A percentile compares a stretch with the other conserved stretches of the same genome.
These are phyloP conservation scores for Ceratosolen fusciceps DNA, from an alignment of 1,140 invertebrate genomes.

Conservation along the genomic window DNA sequence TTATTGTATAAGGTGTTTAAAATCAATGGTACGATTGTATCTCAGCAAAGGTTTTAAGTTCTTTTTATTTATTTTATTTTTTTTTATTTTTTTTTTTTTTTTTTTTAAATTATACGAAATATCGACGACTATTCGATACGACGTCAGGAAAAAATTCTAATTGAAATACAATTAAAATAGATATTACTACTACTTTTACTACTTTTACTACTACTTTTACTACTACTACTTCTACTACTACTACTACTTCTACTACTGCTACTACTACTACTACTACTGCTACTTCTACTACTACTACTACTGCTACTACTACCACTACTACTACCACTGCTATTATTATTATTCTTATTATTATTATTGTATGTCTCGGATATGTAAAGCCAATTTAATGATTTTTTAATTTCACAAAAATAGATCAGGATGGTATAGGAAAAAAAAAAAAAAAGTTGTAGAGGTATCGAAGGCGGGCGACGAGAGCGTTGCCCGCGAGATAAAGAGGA, in stretches of 20 bases:
- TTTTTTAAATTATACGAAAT: constrained; percentile 38
- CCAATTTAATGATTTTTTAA: constrained; percentile 6
- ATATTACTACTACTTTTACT: too few relatives aligned
- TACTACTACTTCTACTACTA: too few relatives aligned
- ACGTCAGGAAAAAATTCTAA: constrained; percentile 27
- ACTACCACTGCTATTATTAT: too few relatives aligned
- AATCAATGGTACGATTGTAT: constrained; percentile 39
- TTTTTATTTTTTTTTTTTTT: too few relatives aligned
- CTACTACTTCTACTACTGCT: too few relatives aligned
- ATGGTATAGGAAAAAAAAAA: constrained; percentile 4
- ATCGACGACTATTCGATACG: constrained; percentile 16
- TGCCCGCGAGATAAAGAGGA: constrained; percentile 39
- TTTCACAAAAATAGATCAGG: constrained; percentile 18
- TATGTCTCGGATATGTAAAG: background rate
- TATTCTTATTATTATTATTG: too few relatives aligned
- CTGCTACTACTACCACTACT: too few relatives aligned
- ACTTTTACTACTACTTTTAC: too few relatives aligned
- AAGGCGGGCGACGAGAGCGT: constrained; percentile 30
- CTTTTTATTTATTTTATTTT: too few relatives aligned
- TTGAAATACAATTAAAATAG: background rate
- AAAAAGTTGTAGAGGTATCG: constrained; percentile 20
- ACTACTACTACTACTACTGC: too few relatives aligned
- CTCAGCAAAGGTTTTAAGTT: constrained; percentile 36
- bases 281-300: too few relatives aligned
- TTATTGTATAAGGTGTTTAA: constrained; percentile 36